These are phyloP conservation scores for Acromyrmex echinatior DNA, from an alignment of 1,140 invertebrate genomes.

Conservation along the genomic window DNA sequence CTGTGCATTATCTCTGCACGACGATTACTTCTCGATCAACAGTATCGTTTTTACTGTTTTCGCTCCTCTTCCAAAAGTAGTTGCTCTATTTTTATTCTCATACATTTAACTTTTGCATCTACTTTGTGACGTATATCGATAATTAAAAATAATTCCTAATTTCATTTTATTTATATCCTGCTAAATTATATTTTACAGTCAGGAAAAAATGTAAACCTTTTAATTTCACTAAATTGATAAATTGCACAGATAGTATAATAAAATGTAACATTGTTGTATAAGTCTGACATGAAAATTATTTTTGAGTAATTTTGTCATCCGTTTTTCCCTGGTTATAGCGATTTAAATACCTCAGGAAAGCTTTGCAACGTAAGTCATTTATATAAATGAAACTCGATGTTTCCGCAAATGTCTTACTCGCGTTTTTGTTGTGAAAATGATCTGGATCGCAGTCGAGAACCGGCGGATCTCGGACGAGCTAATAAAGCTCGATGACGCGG, in stretches of 20 bases:
- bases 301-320: not conserved
- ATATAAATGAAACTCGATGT: conserved; percentile 34
- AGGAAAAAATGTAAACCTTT: not conserved
- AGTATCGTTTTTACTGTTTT: not conserved
- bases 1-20: conserved; percentile 24
- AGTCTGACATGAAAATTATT: not conserved
- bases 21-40: conserved; percentile 23
- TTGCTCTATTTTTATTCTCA: not conserved
- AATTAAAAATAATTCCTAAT: conserved; percentile 18
- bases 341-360: not conserved
- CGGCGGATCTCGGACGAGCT: conserved; percentile 3
- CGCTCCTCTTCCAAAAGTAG: not conserved
- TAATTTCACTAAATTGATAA: not conserved
- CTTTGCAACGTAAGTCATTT: not conserved
- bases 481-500: conserved; percentile 54
- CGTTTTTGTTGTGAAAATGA: conserved; percentile 22
- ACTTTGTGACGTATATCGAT: not conserved
- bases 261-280: not conserved
- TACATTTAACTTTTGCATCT: not conserved
- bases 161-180: not conserved
- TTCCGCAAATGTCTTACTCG: not conserved
- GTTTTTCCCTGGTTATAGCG: not conserved
- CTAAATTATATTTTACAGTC: not conserved
- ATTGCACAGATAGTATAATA: not conserved
- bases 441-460: not conserved